phyloP scores from a whole-genome alignment of 2,888 invertebrate genomes.

The Geophilus truncorum region DNA sequence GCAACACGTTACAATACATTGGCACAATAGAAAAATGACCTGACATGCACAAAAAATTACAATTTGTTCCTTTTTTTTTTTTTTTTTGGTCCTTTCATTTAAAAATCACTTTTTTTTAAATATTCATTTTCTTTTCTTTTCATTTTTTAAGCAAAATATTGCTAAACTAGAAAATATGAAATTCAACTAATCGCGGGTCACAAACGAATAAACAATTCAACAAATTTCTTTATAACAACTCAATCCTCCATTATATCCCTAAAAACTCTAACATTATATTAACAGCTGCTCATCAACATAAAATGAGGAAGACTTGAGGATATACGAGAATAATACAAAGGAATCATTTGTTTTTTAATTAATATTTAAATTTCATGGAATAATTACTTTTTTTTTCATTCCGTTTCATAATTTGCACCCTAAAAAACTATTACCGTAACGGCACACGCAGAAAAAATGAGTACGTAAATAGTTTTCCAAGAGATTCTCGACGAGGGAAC shows the following conservation, averaged over 20 bases:
- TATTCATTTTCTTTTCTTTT: no score
- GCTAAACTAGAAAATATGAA: no score
- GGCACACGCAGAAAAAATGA: background rate
- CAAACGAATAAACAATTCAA: no score
- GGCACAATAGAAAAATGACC: constrained; percentile 15
- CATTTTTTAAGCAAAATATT: no score
- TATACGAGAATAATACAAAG: background rate
- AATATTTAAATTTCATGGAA: background rate
- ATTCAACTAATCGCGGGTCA: no score
- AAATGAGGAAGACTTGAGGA: constrained; percentile 14
- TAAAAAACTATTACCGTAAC: background rate
- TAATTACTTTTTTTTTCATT: background rate
- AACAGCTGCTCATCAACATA: constrained; percentile 7
- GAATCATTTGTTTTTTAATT: no score
- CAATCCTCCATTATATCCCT: background rate
- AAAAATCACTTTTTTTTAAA: no score
- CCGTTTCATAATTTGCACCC: background rate
- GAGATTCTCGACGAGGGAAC: background rate
- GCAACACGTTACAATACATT: background rate
- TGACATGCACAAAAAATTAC: background rate
- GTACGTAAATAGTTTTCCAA: background rate
- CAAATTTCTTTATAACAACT: no score
- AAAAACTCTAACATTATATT: background rate
- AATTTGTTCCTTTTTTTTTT: no score
- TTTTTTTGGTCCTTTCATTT: background rate